A percentile compares a stretch with the other conserved stretches of the same genome.
Evolutionary conservation across 2,797 vertebrate species (phyloP).

Genomic region (Propithecus deckenii): DNA sequence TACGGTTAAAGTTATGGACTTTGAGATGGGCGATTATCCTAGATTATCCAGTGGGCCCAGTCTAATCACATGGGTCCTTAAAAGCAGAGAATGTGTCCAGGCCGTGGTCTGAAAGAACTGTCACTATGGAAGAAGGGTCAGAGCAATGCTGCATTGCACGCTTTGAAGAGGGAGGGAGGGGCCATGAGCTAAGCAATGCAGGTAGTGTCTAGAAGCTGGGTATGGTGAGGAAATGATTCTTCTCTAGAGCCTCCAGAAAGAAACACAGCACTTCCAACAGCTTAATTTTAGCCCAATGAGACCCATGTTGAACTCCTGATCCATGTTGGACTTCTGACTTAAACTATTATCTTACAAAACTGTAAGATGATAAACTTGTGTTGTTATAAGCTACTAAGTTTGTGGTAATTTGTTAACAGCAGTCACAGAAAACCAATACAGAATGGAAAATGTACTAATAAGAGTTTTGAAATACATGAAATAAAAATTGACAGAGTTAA

Average conservation of each 20-base stretch:
- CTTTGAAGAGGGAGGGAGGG: background rate
- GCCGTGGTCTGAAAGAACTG: background rate
- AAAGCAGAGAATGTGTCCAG: background rate
- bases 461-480: background rate
- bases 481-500: background rate
- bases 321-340: background rate
- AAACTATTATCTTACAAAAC: background rate
- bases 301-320: background rate
- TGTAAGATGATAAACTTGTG: background rate
- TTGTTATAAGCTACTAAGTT: background rate
- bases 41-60: background rate
- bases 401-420: background rate
- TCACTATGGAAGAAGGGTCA: background rate
- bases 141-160: background rate
- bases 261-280: too few species aligned
- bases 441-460: background rate
- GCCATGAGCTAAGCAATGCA: background rate
- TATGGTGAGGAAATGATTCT: too few species aligned
- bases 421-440: background rate
- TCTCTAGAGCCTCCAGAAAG: too few species aligned
- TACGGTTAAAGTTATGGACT: background rate
- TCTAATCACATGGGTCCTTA: background rate
- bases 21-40: background rate
- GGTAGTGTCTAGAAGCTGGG: background rate
- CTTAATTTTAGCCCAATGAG: background rate